Evolutionary conservation across 2,888 invertebrate genomes (phyloP).

Genomic region (Ptychoptera contaminata): DNA sequence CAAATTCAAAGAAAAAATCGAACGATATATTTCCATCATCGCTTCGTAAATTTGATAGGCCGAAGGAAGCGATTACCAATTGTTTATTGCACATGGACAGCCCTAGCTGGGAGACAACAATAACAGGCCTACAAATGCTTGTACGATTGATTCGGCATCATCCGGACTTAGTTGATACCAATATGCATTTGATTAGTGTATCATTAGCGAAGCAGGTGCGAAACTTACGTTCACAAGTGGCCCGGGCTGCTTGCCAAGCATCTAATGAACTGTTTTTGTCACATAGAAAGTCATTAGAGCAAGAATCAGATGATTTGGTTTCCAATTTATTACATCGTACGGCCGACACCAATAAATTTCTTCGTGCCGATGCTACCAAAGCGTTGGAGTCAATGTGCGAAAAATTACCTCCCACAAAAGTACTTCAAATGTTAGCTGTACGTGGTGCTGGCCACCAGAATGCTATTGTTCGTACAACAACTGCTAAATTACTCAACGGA

Average conservation of each 20-base stretch:
- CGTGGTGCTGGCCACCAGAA: slow-evolving; percentile 72
- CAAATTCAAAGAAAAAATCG: slow-evolving; percentile 13
- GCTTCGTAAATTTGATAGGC: slow-evolving; percentile 41
- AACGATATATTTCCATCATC: slow-evolving; percentile 22
- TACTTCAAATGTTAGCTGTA: slow-evolving; percentile 46
- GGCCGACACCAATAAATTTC: slow-evolving; percentile 86
- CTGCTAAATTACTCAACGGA: slow-evolving; percentile 59
- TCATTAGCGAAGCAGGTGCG: slow-evolving; percentile 61
- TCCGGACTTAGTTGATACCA: slow-evolving; percentile 41
- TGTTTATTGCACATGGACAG: slow-evolving; percentile 50
- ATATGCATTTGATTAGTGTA: slow-evolving; percentile 55
- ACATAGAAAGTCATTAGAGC: slow-evolving; percentile 38
- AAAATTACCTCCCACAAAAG: slow-evolving; percentile 50
- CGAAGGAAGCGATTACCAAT: slow-evolving; percentile 45
- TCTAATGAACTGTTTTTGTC: slow-evolving; percentile 63
- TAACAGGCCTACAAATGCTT: slow-evolving; percentile 52
- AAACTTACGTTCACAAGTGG: slow-evolving; percentile 85
- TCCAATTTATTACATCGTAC: slow-evolving; percentile 69
- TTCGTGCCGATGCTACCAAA: slow-evolving; percentile 66
- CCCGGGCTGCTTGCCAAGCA: slow-evolving; percentile 72
- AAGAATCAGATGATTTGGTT: slow-evolving; percentile 77
- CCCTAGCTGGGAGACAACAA: slow-evolving; percentile 65
- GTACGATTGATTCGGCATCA: slow-evolving; percentile 53
- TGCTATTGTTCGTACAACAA: slow-evolving; percentile 68
- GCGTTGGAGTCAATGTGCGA: slow-evolving; percentile 73